phyloP scores from a whole-genome alignment of 2,113 vertebrate species.

The Tiliqua scincoides region DNA sequence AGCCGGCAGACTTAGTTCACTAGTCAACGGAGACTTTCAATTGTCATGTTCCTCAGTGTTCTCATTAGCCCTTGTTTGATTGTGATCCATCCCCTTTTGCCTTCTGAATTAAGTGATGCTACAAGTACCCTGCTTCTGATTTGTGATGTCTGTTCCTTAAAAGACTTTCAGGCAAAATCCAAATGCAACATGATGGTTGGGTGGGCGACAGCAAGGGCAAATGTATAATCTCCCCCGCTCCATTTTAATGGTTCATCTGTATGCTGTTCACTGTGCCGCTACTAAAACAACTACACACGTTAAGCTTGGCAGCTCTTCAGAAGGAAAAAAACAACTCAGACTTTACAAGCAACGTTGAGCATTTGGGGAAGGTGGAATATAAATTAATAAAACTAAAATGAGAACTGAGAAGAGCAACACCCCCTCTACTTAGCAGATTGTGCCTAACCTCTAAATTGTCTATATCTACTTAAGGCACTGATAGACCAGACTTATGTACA shows the following conservation, averaged over 20 bases:
- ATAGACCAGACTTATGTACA: not conserved
- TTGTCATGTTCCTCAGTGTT: constrained; percentile 77
- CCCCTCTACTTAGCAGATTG: not conserved
- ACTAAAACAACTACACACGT: not conserved
- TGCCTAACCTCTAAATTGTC: too few relatives aligned
- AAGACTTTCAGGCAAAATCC: constrained; percentile 66
- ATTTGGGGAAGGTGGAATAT: not conserved
- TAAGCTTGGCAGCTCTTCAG: not conserved
- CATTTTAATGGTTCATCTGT: not conserved
- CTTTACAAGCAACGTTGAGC: not conserved
- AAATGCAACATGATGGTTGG: constrained; percentile 42
- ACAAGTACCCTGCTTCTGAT: constrained; percentile 73
- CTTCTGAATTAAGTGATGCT: constrained; percentile 83
- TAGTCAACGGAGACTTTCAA: constrained; percentile 78
- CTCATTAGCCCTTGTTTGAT: constrained; percentile 78
- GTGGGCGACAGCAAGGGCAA: constrained; percentile 35
- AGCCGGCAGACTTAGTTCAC: constrained; percentile 79
- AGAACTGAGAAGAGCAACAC: not conserved
- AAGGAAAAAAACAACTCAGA: not conserved
- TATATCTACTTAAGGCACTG: not conserved
- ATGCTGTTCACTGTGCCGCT: not conserved
- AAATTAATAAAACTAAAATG: not conserved
- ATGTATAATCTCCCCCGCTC: not conserved
- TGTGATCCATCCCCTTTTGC: constrained; percentile 76
- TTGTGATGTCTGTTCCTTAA: constrained; percentile 71